Evolutionary conservation across 2,113 vertebrate genomes (phyloP), one percentile per base, ranked within the genome.

Genomic region (Ardeotis arabs): DNA sequence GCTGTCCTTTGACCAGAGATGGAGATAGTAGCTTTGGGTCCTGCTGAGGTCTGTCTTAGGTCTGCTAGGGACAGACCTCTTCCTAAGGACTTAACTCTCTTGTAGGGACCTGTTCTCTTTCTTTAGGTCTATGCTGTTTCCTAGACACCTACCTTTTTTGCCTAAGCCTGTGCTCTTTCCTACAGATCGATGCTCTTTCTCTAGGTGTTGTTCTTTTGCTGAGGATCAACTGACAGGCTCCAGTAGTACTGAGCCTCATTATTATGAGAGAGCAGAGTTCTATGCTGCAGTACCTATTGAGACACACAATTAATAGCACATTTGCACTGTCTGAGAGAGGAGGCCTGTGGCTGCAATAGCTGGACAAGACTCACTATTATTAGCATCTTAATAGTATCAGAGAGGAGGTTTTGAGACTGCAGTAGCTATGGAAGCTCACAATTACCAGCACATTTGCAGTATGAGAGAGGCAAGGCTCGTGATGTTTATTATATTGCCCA

Each of bases 211-310:
- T 25, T 69, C 24, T 74, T 79, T 49, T 31, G 20, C 59, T 44
- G 87, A 84, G n/a, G 68, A 72, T 62, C 53, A 58, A 29, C 89
- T 78, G 87, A 28, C 63, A 63, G 72, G 41, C 89, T 87, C 5
- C 24, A 15, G 59, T 13, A 39, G 13, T 41, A 21, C 9, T 29
- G 59, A 77, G 63, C 33, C 4, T 76, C 58, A 3, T 33, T 45
- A 33, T 33, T 28, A 2, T 4, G 62, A 33, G 62, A 59, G 67
- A 70, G 67, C 66, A 70, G 66, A 67, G 70, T 39, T 50, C 12
- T 19, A 0, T 0, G 0, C 78, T 39, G 69, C 75, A 19, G 52
- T 23, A 62, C 52, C 63, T 25, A 0, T 19, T 9, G 44, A 37
- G 58, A 45, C 56, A 17, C 56, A 25, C 41, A 6, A 12, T 49